Percentiles rank a stretch among this genome's conserved stretches.
These are phyloP conservation scores for Thecophora atra DNA, from an alignment of 2,888 invertebrate genomes.

Conservation along the genomic window DNA sequence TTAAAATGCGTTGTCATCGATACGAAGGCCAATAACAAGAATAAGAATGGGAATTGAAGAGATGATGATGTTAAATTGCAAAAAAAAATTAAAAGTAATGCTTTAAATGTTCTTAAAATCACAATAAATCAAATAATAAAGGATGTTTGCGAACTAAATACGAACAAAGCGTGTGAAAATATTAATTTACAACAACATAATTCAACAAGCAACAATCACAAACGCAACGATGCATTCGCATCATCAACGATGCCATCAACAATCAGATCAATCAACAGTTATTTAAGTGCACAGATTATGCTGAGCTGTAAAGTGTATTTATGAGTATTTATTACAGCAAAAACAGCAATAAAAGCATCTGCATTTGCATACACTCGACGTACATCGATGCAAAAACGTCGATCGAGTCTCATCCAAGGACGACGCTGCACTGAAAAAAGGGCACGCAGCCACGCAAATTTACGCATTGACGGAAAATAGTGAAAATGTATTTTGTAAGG, in stretches of 20 bases:
- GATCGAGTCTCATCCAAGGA: too few species aligned
- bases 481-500: constrained; percentile 17
- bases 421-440: constrained; percentile 2
- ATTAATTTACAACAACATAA: constrained; percentile 31
- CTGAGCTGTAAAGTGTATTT: constrained; percentile 26
- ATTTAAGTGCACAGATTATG: constrained; percentile 39
- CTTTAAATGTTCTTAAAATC: too few species aligned
- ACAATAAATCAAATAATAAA: too few species aligned
- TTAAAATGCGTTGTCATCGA: constrained; percentile 2
- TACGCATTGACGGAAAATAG: constrained; percentile 10
- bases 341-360: constrained; percentile 24
- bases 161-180: constrained; percentile 24
- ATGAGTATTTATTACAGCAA: constrained; percentile 29
- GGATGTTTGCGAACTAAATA: constrained; percentile 24
- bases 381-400: not conserved
- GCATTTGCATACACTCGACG: constrained; percentile 6
- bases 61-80: not conserved
- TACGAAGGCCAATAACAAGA: not conserved
- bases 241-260: constrained; percentile 19
- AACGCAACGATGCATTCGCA: constrained; percentile 29
- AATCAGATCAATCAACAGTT: constrained; percentile 39
- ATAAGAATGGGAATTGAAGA: too few species aligned
- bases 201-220: not conserved
- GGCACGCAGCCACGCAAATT: not conserved
- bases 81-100: too few species aligned